These are phyloP conservation scores for roundworm (Caenorhabditis elegans) DNA, from an alignment of 1,140 invertebrate genomes.

Conservation along the genomic window WBcel235 BX284602.5:7753001-7753500, in stretches of 20 bases:
- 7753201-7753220: too few relatives aligned
- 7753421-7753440: background rate
- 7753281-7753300: conserved; percentile 58
- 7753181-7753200: too few relatives aligned
- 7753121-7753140: too few relatives aligned
- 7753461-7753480: background rate
- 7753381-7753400: conserved; percentile 77
- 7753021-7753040: background rate
- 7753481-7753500: background rate
- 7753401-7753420: conserved; percentile 76
- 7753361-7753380: conserved; percentile 84
- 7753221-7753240: too few relatives aligned
- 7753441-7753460: background rate
- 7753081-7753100: too few relatives aligned
- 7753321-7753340: conserved; percentile 56
- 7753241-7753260: too few relatives aligned
- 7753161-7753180: too few relatives aligned
- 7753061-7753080: too few relatives aligned
- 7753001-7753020: conserved; percentile 55
- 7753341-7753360: conserved; percentile 79
- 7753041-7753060: too few relatives aligned
- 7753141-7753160: too few relatives aligned
- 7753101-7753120: too few relatives aligned
- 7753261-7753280: background rate
- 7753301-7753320: conserved; percentile 51